Evolutionary conservation across 1,140 invertebrate species (phyloP), one percentile per base, ranked within the genome.

Genomic region (Orussus abietinus): DNA sequence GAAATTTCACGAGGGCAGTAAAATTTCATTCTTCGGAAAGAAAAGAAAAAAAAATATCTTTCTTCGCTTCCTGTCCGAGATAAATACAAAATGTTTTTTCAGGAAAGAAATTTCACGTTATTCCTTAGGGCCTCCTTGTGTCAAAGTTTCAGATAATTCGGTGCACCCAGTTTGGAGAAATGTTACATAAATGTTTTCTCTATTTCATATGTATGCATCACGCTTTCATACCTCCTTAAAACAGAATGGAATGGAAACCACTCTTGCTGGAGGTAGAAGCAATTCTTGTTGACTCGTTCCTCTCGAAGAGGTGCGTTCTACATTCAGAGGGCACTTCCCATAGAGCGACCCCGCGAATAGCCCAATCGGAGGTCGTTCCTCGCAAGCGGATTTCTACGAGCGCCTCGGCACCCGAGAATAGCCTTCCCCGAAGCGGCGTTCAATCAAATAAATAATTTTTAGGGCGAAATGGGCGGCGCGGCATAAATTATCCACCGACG

Each of bases 401-500:
- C 6, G 22, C 6, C 6, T 7, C 22, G 6, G n/a, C n/a, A 6
- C n/a, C 6, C 22, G 22, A 25, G 22, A 25, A 25, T 17, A 26
- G 28, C 26, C 6, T 31, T 51, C 30, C 38, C 41, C 22, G 26
- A 22, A 34, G 34, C 19, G 37, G 20, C 18, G 47, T 57, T 62
- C 57, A 59, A 61, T 61, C 57, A 59, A 64, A 62, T 62, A 61
- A 62, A 64, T 64, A 59, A 64, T 62, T 60, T 61, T 64, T 55
- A 59, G 55, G 51, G 48, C 54, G 51, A 61, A 59, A 47, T 53
- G 53, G 57, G 60, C 59, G 63, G 48, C 47, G 44, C 53, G 53
- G 50, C 59, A 66, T 69, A 66, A 69, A 69, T 69, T 66, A 66
- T 58, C 50, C 59, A 58, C 59, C 61, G 62, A 66, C 62, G 62